Conservation (phyloP, 37 sponge, comb jelly and placozoan species). For the Crambe crambe region DNA sequence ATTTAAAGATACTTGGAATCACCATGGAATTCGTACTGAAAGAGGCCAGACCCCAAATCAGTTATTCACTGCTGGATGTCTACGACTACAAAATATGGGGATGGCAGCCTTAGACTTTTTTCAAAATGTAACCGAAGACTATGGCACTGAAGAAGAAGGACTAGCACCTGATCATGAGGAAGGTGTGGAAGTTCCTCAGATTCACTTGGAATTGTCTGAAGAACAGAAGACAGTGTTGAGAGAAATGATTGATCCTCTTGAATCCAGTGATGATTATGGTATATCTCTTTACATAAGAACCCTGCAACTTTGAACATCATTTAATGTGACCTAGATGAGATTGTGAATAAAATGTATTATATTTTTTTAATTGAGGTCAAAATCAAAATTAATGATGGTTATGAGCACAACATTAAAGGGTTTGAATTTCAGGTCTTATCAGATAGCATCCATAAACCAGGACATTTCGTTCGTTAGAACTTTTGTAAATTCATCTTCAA, state of each 20-base stretch:
- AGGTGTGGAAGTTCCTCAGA: not conserved
- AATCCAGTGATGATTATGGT: not conserved
- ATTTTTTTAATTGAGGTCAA: no score
- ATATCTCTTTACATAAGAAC: not conserved
- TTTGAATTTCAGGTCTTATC: no score
- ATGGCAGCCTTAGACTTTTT: not conserved
- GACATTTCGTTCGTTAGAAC: no score
- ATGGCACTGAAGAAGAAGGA: not conserved
- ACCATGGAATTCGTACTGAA: no score
- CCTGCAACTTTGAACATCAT: no score
- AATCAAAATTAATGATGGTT: no score
- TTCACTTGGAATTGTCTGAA: not conserved
- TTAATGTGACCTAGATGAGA: no score
- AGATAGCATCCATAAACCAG: no score
- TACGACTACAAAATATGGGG: not conserved
- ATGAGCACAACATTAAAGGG: no score
- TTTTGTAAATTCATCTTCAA: no score
- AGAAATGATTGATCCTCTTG: not conserved
- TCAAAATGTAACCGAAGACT: not conserved
- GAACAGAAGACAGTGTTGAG: not conserved
- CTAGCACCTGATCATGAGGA: not conserved
- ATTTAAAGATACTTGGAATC: no score
- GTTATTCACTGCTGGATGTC: not conserved
- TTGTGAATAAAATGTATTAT: no score
- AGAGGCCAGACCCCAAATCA: constrained; percentile 12